Evolutionary conservation across 2,797 vertebrate genomes (phyloP), one percentile per base, ranked within the genome.

Genomic region (Lates japonicus): DNA sequence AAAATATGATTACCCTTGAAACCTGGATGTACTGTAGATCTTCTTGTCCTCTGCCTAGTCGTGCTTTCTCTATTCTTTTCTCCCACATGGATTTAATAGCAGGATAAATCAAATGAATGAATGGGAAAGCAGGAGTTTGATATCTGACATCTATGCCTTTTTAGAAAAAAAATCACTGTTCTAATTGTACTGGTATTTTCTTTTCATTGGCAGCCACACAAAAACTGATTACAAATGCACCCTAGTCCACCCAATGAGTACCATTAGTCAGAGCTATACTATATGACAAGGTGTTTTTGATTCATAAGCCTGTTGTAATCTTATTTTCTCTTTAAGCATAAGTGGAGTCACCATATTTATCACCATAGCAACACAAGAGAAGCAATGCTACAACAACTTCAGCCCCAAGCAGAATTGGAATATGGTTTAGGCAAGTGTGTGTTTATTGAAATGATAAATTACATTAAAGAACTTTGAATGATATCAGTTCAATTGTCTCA

Each of bases 1-100:
- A 90, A 90, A 91, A 87, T 87, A 90, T 90, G 74, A 88, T 90
- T 85, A 90, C 80, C 87, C 82, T 88, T 91, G 82, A 87, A 80
- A 72, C 66, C 35, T 58, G 65, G 11, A 76, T 80, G 74, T 81
- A 70, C 70, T 74, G 66, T 81, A 88, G 77, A 78, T 84, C 72
- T 65, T 80, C 67, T 54, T 80, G 79, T 75, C 76, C 59, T 72
- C 69, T 57, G 42, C 51, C 39, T 55, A 54, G 29, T 59, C 48
- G 22, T 55, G 20, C 68, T 62, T 48, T 37, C 35, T 73, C 49
- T 80, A 37, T 61, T 74, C 33, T 63, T 84, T 25, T 62, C n/a
- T 68, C 67, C 57, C 57, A 19, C 44, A 59, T 19, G 4, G 22
- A 66, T 80, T 85, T 84, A 83, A 79, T 61, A 68, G 37, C 22